phyloP scores from a whole-genome alignment of 2,113 vertebrate species.

The Phyllostomus discolor region DNA sequence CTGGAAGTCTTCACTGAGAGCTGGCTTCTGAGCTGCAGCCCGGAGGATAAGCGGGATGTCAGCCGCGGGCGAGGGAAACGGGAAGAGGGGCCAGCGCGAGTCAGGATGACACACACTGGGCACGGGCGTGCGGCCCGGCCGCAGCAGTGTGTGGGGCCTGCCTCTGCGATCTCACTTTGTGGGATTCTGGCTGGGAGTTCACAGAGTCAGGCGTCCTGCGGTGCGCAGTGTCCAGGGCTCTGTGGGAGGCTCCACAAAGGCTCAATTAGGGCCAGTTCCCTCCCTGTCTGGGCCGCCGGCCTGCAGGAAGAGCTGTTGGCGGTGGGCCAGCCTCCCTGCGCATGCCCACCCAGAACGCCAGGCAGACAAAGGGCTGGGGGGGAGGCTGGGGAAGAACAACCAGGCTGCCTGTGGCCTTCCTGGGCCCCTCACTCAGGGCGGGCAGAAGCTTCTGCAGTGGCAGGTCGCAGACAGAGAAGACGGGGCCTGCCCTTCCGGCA shows the following conservation, averaged over 20 bases:
- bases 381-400: not conserved
- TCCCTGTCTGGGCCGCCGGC: not conserved
- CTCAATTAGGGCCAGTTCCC: slow-evolving; percentile 72
- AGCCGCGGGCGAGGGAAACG: fast-evolving
- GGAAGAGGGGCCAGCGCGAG: not conserved
- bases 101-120: not conserved
- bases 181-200: slow-evolving; percentile 56
- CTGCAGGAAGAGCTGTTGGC: slow-evolving; percentile 63
- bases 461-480: no score
- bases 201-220: slow-evolving; percentile 63
- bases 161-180: slow-evolving; percentile 64
- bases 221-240: slow-evolving; percentile 61
- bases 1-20: not conserved
- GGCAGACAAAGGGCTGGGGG: slow-evolving; percentile 63
- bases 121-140: not conserved
- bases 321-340: slow-evolving; percentile 54
- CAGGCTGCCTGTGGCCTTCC: not conserved
- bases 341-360: slow-evolving; percentile 65
- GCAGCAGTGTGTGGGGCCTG: slow-evolving; percentile 38
- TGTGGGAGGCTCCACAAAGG: slow-evolving; percentile 69
- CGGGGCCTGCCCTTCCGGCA: not conserved
- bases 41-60: not conserved
- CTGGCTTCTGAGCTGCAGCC: not conserved
- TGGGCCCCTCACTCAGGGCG: not conserved
- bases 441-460: not conserved